Evolutionary conservation across 1,140 invertebrate species (phyloP), one percentile per base, ranked within the genome.

Genomic region (Drusus annulatus): DNA sequence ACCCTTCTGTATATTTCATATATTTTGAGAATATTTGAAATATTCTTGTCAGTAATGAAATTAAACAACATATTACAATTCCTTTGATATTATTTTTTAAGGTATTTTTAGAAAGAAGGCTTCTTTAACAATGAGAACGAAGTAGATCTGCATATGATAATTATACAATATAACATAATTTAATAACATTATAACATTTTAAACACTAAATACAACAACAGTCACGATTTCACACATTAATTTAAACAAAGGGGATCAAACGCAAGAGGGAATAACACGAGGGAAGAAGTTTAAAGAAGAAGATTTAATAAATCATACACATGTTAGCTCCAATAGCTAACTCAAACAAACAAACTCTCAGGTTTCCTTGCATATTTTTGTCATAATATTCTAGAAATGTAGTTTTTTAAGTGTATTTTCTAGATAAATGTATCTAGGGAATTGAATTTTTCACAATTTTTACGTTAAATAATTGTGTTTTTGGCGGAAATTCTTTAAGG

Each of bases 141-240:
- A 62, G 76, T 54, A 21, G 75, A 81, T 78, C 80, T 81, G 80
- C 80, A 81, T 81, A 78, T 74, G 76, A 81, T 81, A 81, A 81
- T 78, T 79, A 80, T 81, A 81, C 65, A 81, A 81, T 65, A 81
- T 81, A 81, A 81, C 75, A 78, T 73, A 80, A 80, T 74, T 45
- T 60, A 25, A 80, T 76, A 81, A 81, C 56, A 63, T 76, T 68
- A 80, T 73, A 80, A 80, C 73, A 80, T 73, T 80, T 80, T 80
- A 76, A 80, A 78, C 36, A 81, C 80, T 81, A 78, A 78, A 81
- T 78, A 81, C 76, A 74, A 81, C 56, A 65, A 75, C 71, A 78
- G 56, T 81, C 68, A 81, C 80, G 68, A 81, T 81, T 81, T 76
- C 80, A 77, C 80, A 81, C 80, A 78, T 81, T 60, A 54, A 80